Evolutionary conservation across 2,888 invertebrate genomes (phyloP).

Genomic region (Cactoblastis cactorum): DNA sequence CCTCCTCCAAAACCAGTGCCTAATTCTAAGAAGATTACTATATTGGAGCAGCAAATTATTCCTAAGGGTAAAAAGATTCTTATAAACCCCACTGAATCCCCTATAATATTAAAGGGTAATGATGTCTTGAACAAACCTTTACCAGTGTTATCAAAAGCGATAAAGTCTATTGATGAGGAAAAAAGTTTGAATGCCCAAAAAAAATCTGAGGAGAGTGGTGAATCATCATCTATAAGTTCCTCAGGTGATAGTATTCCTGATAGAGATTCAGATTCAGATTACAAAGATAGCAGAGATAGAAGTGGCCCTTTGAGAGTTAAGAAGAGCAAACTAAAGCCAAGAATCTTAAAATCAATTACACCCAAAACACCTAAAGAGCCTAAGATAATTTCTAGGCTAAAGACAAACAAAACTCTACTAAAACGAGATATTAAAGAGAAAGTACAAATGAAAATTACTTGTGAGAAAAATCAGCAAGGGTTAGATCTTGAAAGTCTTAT

Average conservation of each 20-base stretch:
- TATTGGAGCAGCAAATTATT: constrained; percentile 70
- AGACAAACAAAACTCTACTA: constrained; percentile 45
- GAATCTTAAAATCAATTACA: constrained; percentile 53
- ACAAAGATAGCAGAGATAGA: constrained; percentile 70
- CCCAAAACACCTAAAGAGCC: constrained; percentile 49
- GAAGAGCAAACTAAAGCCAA: constrained; percentile 57
- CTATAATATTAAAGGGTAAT: constrained; percentile 60
- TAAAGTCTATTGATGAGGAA: constrained; percentile 41
- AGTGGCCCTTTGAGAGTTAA: constrained; percentile 47
- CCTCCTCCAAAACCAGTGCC: constrained; percentile 66
- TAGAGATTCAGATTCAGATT: constrained; percentile 82
- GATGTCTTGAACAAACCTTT: constrained; percentile 61
- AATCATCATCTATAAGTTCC: constrained; percentile 67
- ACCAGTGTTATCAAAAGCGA: constrained; percentile 48
- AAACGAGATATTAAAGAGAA: constrained; percentile 62
- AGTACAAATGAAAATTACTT: constrained; percentile 46
- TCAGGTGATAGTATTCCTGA: constrained; percentile 79
- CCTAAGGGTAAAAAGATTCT: constrained; percentile 72
- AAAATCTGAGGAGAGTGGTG: constrained; percentile 70
- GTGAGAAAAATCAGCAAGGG: constrained; percentile 44
- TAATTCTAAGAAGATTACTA: constrained; percentile 69
- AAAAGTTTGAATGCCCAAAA: constrained; percentile 45
- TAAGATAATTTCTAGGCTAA: constrained; percentile 52
- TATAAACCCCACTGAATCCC: constrained; percentile 53
- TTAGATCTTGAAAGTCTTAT: constrained; percentile 46